A percentile compares a stretch with the other conserved stretches of the same genome.
These are phyloP conservation scores for Drosophila nasuta DNA, from an alignment of 1,140 invertebrate genomes.

Conservation along the genomic window DNA sequence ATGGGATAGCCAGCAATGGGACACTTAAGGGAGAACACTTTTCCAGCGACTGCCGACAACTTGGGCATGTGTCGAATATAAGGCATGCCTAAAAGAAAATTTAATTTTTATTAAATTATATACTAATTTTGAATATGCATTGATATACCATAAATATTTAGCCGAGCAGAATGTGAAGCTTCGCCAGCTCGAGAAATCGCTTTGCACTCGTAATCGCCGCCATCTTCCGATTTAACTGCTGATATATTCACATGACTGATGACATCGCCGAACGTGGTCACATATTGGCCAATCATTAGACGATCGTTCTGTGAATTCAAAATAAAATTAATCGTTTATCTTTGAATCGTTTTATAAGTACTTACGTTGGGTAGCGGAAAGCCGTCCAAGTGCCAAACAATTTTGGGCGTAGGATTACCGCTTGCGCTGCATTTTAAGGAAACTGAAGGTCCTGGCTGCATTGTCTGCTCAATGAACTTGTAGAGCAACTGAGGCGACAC, in stretches of 20 bases:
- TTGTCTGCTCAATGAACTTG: constrained; percentile 92
- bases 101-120: neutral
- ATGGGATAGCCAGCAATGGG: constrained; percentile 91
- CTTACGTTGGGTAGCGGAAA: constrained; percentile 86
- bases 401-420: constrained; percentile 93
- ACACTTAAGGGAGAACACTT: constrained; percentile 88
- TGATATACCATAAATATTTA: constrained; percentile 89
- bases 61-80: constrained; percentile 89
- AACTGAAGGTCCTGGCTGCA: constrained; percentile 92
- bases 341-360: constrained; percentile 5
- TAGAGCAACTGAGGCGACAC: constrained; percentile 91
- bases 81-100: constrained; percentile 86
- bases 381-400: constrained; percentile 92
- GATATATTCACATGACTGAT: constrained; percentile 91
- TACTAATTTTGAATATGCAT: neutral
- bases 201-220: constrained; percentile 90
- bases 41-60: constrained; percentile 89
- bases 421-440: constrained; percentile 92
- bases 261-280: constrained; percentile 89
- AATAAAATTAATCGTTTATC: neutral
- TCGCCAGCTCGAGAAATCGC: constrained; percentile 89
- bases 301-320: constrained; percentile 85
- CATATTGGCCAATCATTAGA: constrained; percentile 88
- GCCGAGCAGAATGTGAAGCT: constrained; percentile 87
- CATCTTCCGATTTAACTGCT: constrained; percentile 89